A percentile compares a stretch with the other conserved stretches of the same genome.
Conservation (phyloP, 2,797 vertebrate genomes). For the Esox lucius region DNA sequence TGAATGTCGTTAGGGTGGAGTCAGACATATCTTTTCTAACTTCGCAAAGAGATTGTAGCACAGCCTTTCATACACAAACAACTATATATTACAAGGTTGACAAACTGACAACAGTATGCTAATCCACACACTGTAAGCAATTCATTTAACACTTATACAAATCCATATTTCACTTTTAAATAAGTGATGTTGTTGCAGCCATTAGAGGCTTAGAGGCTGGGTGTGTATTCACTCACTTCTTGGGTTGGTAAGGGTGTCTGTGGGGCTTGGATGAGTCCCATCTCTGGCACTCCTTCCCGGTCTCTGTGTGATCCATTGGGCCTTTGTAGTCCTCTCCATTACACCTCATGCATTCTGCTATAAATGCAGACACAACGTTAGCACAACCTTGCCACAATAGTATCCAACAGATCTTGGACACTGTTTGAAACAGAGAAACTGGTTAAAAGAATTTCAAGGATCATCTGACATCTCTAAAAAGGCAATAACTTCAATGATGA, state of each 20-base stretch:
- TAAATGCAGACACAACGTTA: conserved; percentile 26
- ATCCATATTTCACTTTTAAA: neutral
- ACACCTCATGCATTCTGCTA: conserved; percentile 92
- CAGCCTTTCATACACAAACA: neutral
- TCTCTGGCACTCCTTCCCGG: conserved; percentile 92
- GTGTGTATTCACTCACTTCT: conserved; percentile 78
- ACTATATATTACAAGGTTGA: neutral
- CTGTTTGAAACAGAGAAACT: neutral
- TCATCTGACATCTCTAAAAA: neutral
- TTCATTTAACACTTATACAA: neutral
- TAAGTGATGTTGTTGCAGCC: neutral
- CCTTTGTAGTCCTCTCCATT: conserved; percentile 92
- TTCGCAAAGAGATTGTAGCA: neutral
- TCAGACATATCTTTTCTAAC: neutral
- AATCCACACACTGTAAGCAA: neutral
- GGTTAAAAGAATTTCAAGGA: neutral
- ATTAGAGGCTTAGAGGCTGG: neutral
- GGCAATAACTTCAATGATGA: neutral
- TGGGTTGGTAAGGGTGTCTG: conserved; percentile 87
- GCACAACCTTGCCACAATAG: conserved; percentile 4
- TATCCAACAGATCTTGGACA: neutral
- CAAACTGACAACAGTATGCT: neutral
- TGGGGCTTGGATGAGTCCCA: conserved; percentile 92
- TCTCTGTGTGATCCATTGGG: conserved; percentile 90
- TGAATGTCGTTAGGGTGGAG: neutral